A percentile compares a stretch with the other conserved stretches of the same genome.
phyloP scores from a whole-genome alignment of 1,140 invertebrate species.

The Heliconius hermathena region DNA sequence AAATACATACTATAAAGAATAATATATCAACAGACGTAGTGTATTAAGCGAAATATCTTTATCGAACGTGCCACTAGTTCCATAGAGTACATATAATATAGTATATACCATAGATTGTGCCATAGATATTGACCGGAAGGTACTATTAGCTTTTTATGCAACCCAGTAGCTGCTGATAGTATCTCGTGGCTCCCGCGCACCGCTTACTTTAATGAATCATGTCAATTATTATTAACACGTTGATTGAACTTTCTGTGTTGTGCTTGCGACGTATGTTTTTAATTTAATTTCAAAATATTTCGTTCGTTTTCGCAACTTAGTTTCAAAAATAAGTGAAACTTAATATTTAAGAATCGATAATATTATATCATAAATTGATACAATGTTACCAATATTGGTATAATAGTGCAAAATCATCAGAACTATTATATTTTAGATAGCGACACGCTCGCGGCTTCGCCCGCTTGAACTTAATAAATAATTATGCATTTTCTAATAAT shows the following conservation, averaged over 20 bases:
- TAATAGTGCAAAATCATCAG: too few relatives aligned
- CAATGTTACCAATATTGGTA: too few relatives aligned
- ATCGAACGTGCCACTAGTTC: slow-evolving; percentile 25
- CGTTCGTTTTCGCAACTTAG: neutral
- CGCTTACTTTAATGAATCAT: slow-evolving; percentile 68
- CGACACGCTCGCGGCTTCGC: too few relatives aligned
- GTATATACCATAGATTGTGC: neutral
- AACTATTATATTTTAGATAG: too few relatives aligned
- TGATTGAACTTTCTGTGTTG: slow-evolving; percentile 30
- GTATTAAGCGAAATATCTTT: neutral
- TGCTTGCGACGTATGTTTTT: neutral
- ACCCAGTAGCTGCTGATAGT: slow-evolving; percentile 64
- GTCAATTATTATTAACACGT: slow-evolving; percentile 66
- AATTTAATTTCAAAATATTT: neutral
- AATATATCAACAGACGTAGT: neutral
- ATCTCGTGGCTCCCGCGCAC: slow-evolving; percentile 68
- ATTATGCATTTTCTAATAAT: too few relatives aligned
- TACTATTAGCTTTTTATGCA: slow-evolving; percentile 71
- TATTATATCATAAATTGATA: too few relatives aligned
- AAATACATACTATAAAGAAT: neutral
- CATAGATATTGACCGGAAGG: slow-evolving; percentile 50
- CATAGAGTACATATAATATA: neutral
- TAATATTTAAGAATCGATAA: too few relatives aligned
- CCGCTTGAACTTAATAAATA: too few relatives aligned
- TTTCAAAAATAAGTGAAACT: neutral